Evolutionary conservation across 2,797 vertebrate genomes (phyloP).

Genomic region (Acomys russatus): DNA sequence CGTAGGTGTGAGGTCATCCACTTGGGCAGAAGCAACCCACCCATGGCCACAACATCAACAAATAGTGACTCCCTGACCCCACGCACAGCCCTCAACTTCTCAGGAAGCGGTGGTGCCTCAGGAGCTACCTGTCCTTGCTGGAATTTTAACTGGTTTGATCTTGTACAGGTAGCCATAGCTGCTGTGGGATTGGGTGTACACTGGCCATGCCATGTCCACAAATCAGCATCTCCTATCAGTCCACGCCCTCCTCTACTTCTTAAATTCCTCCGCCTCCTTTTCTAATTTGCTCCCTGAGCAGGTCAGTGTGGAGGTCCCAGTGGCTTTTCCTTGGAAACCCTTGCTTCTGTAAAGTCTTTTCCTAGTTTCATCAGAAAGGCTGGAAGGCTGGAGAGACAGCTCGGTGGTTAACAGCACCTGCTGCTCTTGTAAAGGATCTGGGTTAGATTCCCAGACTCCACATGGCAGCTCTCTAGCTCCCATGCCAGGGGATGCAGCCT

Average conservation of each 20-base stretch:
- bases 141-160: background rate
- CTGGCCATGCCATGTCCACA: background rate
- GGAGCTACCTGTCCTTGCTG: background rate
- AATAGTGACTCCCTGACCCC: background rate
- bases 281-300: background rate
- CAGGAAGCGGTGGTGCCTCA: background rate
- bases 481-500: too few species aligned
- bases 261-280: too few species aligned
- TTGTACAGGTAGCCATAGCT: background rate
- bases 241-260: background rate
- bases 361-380: background rate
- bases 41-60: background rate
- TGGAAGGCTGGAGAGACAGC: background rate
- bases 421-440: background rate
- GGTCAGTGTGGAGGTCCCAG: background rate
- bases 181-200: background rate
- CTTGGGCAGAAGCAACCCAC: background rate
- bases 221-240: background rate
- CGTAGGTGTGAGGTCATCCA: background rate
- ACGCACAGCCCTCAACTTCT: background rate
- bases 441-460: background rate
- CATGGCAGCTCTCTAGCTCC: background rate
- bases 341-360: background rate
- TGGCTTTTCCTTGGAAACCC: background rate
- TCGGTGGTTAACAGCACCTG: background rate